A percentile compares a stretch with the other conserved stretches of the same genome.
phyloP scores from a whole-genome alignment of 2,888 invertebrate genomes.

The Ischnura elegans region DNA sequence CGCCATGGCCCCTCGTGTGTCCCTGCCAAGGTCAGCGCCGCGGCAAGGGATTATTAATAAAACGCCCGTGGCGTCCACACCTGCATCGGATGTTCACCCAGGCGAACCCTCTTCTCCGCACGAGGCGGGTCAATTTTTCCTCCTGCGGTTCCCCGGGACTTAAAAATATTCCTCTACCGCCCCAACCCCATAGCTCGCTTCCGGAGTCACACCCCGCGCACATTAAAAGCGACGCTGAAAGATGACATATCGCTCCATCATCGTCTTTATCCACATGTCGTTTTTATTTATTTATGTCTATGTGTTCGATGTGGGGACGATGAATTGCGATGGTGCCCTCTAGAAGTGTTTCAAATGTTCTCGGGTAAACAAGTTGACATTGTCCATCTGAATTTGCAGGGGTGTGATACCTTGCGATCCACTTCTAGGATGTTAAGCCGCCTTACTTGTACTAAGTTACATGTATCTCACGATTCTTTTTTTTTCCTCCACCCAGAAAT shows the following conservation, averaged over 20 bases:
- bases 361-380: too few relatives aligned
- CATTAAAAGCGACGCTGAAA: neutral
- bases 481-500: too few relatives aligned
- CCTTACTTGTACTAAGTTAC: too few relatives aligned
- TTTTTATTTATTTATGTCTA: neutral
- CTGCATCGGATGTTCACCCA: neutral
- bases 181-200: neutral
- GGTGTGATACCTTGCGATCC: too few relatives aligned
- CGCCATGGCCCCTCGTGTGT: neutral
- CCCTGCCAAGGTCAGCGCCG: neutral
- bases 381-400: too few relatives aligned
- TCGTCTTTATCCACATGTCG: neutral
- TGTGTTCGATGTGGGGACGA: neutral
- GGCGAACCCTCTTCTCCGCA: neutral
- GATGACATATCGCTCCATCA: neutral
- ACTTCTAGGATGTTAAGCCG: too few relatives aligned
- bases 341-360: too few relatives aligned
- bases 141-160: neutral
- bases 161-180: neutral
- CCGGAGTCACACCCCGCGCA: neutral
- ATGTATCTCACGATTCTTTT: too few relatives aligned
- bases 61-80: neutral
- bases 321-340: neutral
- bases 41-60: neutral
- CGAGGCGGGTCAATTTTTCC: neutral